These are phyloP conservation scores for Sycophila texana DNA, from an alignment of 2,888 invertebrate species.

Conservation along the genomic window DNA sequence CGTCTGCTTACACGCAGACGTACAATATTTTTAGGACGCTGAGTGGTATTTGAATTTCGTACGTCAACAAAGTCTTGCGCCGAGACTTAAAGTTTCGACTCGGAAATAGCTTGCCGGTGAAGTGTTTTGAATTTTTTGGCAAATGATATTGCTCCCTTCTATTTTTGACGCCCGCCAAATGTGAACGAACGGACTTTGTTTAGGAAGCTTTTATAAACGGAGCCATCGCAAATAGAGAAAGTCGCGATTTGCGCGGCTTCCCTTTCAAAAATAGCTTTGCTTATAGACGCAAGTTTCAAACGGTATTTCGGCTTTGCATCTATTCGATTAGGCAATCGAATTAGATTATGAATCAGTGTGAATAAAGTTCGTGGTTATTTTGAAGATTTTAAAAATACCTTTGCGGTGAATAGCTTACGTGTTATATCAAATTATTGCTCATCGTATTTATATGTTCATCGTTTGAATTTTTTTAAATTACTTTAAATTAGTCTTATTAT, in stretches of 20 bases:
- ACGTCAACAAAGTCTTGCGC: background rate
- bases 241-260: background rate
- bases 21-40: slow-evolving; percentile 16
- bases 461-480: no score
- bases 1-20: slow-evolving; percentile 18
- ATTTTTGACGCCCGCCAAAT: background rate
- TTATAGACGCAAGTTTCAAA: background rate
- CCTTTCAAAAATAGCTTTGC: slow-evolving; percentile 2
- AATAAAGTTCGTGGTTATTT: no score
- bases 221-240: background rate
- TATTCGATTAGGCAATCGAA: no score
- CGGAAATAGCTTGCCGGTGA: background rate
- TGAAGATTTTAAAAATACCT: no score
- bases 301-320: no score
- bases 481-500: no score
- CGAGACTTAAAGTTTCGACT: background rate
- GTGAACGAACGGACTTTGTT: background rate
- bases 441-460: no score
- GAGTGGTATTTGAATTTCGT: background rate
- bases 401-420: no score
- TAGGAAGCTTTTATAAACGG: background rate
- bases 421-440: no score
- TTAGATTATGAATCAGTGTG: no score
- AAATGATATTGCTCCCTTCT: background rate
- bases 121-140: slow-evolving; percentile 8